Conservation (phyloP, 2,888 invertebrate genomes). For the Oeneis ivallda region DNA sequence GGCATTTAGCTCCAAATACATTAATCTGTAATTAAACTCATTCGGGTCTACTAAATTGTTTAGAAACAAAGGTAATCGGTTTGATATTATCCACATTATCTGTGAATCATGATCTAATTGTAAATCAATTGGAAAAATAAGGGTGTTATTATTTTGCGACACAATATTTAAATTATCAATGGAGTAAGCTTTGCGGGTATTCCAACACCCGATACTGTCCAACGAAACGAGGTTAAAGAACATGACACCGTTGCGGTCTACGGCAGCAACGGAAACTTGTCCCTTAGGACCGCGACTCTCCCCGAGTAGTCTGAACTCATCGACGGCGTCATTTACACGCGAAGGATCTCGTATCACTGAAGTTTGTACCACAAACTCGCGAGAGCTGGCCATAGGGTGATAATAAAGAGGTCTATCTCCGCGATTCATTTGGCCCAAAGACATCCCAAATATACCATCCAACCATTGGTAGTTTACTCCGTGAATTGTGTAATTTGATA, state of each 20-base stretch:
- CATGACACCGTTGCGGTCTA: conserved; percentile 88
- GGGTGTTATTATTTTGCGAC: conserved; percentile 82
- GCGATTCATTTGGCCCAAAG: conserved; percentile 82
- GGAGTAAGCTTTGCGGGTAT: conserved; percentile 87
- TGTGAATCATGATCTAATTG: conserved; percentile 88
- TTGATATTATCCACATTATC: conserved; percentile 88
- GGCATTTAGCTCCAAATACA: conserved; percentile 84
- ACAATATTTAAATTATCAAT: conserved; percentile 84
- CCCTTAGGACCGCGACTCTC: conserved; percentile 82
- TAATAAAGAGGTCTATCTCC: conserved; percentile 87
- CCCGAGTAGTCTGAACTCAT: conserved; percentile 70
- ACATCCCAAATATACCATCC: conserved; percentile 90
- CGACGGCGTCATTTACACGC: conserved; percentile 62
- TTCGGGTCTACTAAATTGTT: conserved; percentile 85
- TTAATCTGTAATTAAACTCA: conserved; percentile 87
- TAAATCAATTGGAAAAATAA: conserved; percentile 91
- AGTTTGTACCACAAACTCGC: conserved; percentile 88
- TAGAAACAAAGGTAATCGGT: conserved; percentile 88
- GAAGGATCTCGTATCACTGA: conserved; percentile 85
- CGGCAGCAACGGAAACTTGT: conserved; percentile 88
- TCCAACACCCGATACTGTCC: conserved; percentile 92
- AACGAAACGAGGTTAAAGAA: conserved; percentile 90
- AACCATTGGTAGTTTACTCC: conserved; percentile 91
- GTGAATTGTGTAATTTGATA: conserved; percentile 88
- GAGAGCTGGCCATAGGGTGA: conserved; percentile 91